Evolutionary conservation across 2,888 invertebrate species (phyloP).

Genomic region (Gymnoscelis rufifasciata): DNA sequence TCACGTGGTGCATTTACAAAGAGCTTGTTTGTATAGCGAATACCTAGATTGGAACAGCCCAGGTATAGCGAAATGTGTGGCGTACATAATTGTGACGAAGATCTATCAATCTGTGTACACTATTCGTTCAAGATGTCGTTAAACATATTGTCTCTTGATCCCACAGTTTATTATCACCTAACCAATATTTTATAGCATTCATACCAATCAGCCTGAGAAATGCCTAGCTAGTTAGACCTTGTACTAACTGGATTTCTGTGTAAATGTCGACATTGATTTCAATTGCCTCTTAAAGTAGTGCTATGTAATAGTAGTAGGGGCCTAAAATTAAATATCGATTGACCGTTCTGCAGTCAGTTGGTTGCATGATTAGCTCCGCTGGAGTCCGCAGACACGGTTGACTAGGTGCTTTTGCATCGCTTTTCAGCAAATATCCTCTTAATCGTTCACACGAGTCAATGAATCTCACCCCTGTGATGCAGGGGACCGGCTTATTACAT

Average conservation of each 20-base stretch:
- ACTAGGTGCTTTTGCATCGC: constrained; percentile 59
- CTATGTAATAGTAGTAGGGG: constrained; percentile 23
- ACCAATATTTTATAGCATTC: neutral
- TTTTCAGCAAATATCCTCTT: constrained; percentile 56
- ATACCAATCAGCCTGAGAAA: neutral
- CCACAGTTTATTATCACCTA: too few relatives aligned
- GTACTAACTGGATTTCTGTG: neutral
- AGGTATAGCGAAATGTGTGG: neutral
- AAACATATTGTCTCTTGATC: too few relatives aligned
- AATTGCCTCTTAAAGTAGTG: constrained; percentile 27
- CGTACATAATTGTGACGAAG: neutral
- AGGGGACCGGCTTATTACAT: constrained; percentile 16
- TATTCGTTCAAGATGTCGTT: too few relatives aligned
- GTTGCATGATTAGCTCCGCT: constrained; percentile 48
- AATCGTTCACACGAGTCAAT: constrained; percentile 65
- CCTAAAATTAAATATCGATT: constrained; percentile 56
- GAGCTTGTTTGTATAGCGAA: constrained; percentile 66
- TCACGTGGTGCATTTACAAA: constrained; percentile 70
- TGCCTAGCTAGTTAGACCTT: neutral
- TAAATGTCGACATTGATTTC: neutral
- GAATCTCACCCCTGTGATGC: constrained; percentile 42
- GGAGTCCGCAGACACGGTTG: constrained; percentile 49
- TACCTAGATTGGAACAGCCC: constrained; percentile 36
- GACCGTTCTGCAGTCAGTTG: constrained; percentile 55
- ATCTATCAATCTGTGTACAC: too few relatives aligned